Evolutionary conservation across 2,888 invertebrate genomes (phyloP).

Genomic region (Drosophila neotestacea): DNA sequence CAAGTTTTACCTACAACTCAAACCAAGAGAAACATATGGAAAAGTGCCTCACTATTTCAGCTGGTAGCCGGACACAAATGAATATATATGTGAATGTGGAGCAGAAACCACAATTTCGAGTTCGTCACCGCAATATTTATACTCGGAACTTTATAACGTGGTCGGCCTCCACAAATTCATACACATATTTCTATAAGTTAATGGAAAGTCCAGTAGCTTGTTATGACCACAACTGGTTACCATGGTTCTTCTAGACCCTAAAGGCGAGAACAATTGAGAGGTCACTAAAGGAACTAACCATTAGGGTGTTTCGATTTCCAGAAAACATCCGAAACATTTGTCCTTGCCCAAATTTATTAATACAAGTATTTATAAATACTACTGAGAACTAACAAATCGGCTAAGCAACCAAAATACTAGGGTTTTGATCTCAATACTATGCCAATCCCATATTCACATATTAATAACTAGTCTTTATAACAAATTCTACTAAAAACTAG

Average conservation of each 20-base stretch:
- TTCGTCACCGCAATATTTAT: constrained; percentile 46
- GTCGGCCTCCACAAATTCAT: constrained; percentile 45
- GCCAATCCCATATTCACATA: neutral
- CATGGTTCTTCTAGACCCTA: constrained; percentile 55
- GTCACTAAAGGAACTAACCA: constrained; percentile 55
- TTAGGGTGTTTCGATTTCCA: constrained; percentile 51
- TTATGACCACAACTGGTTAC: constrained; percentile 74
- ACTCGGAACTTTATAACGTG: constrained; percentile 32
- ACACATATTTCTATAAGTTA: constrained; percentile 66
- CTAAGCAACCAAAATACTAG: no score
- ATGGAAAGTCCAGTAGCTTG: constrained; percentile 78
- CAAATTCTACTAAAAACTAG: neutral
- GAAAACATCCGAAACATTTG: constrained; percentile 14
- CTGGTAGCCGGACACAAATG: constrained; percentile 25
- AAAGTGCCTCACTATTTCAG: constrained; percentile 17
- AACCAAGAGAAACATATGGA: constrained; percentile 16
- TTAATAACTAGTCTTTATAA: constrained; percentile 1
- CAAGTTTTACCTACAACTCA: constrained; percentile 32
- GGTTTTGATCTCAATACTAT: no score
- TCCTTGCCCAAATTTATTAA: constrained; percentile 16
- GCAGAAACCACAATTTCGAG: constrained; percentile 34
- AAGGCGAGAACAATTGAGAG: constrained; percentile 55
- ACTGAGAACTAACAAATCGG: neutral
- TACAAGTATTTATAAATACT: neutral
- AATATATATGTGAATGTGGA: constrained; percentile 11